These are phyloP conservation scores for Bombus impatiens DNA, from an alignment of 1,140 invertebrate genomes.

Conservation along the genomic window DNA sequence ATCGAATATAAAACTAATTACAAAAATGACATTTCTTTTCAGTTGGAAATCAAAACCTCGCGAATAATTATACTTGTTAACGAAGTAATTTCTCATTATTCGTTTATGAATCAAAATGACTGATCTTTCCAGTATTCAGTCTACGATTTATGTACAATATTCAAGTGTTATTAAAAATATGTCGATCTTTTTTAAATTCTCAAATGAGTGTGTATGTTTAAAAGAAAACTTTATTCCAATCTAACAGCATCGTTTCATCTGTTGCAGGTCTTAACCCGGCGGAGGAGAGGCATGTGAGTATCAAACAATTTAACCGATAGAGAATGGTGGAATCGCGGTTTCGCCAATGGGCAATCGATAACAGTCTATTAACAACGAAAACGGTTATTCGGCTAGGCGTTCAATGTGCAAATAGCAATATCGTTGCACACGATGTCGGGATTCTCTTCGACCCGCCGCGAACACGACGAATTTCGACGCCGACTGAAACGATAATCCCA, in stretches of 20 bases:
- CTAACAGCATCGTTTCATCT: constrained; percentile 62
- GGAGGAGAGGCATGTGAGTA: constrained; percentile 88
- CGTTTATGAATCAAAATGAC: no score
- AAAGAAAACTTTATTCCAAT: neutral
- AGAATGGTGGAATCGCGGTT: neutral
- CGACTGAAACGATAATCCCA: constrained; percentile 15
- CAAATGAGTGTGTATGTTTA: neutral
- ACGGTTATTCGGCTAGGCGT: neutral
- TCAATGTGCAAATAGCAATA: constrained; percentile 15
- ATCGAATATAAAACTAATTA: no score
- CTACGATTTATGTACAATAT: no score
- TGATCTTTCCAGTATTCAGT: no score
- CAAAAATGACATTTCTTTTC: no score
- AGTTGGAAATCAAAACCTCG: no score
- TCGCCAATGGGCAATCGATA: constrained; percentile 31
- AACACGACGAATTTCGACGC: neutral
- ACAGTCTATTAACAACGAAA: constrained; percentile 31
- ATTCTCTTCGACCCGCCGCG: neutral
- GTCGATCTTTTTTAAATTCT: neutral
- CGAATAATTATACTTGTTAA: no score
- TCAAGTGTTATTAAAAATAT: no score
- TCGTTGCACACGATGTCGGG: neutral
- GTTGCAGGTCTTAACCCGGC: constrained; percentile 87
- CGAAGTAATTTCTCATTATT: no score
- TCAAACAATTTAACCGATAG: constrained; percentile 27